Base-by-base conservation (phyloP, 2,797 vertebrate species). In the Pagetopsis macropterus region DNA sequence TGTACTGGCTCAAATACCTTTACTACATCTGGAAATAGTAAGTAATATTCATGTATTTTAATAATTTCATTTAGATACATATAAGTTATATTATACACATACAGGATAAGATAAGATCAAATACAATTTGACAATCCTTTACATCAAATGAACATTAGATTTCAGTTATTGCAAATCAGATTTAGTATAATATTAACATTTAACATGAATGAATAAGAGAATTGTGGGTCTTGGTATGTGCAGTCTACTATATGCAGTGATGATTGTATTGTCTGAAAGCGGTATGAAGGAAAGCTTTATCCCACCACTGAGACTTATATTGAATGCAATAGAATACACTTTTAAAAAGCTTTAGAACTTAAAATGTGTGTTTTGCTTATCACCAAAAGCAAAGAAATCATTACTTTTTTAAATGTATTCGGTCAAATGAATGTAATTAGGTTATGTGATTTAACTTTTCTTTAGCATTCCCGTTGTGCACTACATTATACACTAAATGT, bases 221-320 rank as follows among this genome's bases (percentile, higher is more conserved):
- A 31, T 44, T 31, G 21, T 45, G 21, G 13, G 11, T 44, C 54
- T 44, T 44, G 21, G 5, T 46, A 13, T 46, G 17, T 14, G 15
- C 14, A 7, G 23, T 45, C 51, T 45, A 8, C 4, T 56, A 16
- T 23, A 17, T 46, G 5, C 11, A 0, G 0, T 3, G 44, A 21
- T 68, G 44, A 21, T 55, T 33, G n/a, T 16, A 21, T 10, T 15
- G 65, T 46, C 52, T 57, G 44, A 68, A 14, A 40, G 65, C 55
- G 49, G 44, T 33, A 51, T 7, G 9, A 17, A 52, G 51, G 14
- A 54, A 33, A 55, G 48, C 41, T 54, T 14, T 13, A 7, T 61
- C 21, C 17, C 16, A 57, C 9, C 46, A 58, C 8, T 31, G 37
- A 69, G 8, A 31, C 16, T 13, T 41, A 9, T 7, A 43, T 9